phyloP scores from a whole-genome alignment of 2,888 invertebrate genomes.

The Gibbula magus region DNA sequence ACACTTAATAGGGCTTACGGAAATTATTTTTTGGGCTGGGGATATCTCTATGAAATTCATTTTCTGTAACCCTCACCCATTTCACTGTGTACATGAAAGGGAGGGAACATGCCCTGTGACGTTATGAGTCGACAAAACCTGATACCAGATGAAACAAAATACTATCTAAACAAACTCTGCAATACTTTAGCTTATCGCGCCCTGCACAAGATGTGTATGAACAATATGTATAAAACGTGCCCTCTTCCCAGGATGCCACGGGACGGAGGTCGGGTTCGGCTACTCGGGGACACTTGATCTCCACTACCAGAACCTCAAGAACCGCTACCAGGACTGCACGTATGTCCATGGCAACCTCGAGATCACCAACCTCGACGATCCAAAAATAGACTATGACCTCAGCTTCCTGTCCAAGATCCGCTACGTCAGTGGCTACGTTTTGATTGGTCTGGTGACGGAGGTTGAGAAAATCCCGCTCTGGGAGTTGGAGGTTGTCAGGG shows the following conservation, averaged over 20 bases:
- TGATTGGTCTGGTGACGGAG: conserved; percentile 85
- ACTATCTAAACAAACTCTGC: no score
- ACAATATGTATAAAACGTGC: no score
- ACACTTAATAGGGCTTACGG: no score
- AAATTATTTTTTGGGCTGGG: no score
- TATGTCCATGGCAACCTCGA: conserved; percentile 99
- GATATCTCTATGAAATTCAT: no score
- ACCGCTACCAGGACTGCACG: conserved; percentile 94
- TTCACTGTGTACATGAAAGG: no score
- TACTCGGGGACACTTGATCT: conserved; percentile 56
- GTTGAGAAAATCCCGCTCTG: conserved; percentile 90
- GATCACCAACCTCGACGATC: conserved; percentile 87
- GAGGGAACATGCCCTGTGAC: no score
- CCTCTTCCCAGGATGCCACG: conserved; percentile 59
- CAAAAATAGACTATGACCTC: conserved; percentile 84
- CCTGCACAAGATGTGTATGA: no score
- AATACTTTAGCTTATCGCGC: no score
- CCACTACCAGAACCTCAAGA: conserved; percentile 61
- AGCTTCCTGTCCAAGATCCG: conserved; percentile 94
- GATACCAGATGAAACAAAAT: no score
- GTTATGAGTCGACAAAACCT: no score
- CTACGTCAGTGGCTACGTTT: conserved; percentile 95
- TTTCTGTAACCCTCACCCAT: no score
- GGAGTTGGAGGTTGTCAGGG: conserved; percentile 92
- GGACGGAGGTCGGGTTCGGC: conserved; percentile 60